phyloP scores from a whole-genome alignment of 2,113 vertebrate genomes.

The Rhizomys pruinosus region DNA sequence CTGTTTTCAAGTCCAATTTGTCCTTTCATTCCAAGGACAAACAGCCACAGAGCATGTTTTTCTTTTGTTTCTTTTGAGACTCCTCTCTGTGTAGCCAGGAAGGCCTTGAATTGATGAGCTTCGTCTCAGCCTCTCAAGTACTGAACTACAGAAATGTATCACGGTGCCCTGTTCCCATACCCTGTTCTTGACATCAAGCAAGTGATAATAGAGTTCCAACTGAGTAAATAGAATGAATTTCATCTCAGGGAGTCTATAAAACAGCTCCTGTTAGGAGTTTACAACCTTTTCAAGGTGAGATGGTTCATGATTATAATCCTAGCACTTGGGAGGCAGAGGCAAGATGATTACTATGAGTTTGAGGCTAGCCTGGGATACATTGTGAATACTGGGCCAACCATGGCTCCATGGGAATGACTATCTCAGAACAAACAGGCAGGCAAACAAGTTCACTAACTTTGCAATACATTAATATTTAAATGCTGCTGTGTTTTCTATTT shows the following conservation, averaged over 20 bases:
- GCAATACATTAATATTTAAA: not conserved
- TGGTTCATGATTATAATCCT: not conserved
- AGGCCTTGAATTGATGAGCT: not conserved
- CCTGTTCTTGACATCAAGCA: not conserved
- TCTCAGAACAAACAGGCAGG: no score
- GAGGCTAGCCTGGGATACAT: not conserved
- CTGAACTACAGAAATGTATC: not conserved
- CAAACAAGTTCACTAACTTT: not conserved
- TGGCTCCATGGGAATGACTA: no score
- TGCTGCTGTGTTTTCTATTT: not conserved
- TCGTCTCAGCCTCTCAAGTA: not conserved
- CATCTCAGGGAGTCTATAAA: not conserved
- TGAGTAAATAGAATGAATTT: not conserved
- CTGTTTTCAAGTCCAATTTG: not conserved
- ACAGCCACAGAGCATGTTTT: not conserved
- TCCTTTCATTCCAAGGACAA: not conserved
- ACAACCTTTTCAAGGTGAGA: not conserved
- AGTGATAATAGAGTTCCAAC: not conserved
- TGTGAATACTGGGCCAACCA: not conserved
- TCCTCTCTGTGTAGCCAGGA: not conserved
- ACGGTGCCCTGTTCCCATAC: not conserved
- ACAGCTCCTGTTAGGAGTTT: not conserved
- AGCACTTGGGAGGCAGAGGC: not conserved
- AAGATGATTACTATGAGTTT: not conserved
- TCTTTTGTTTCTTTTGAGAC: not conserved